Evolutionary conservation across 1,140 invertebrate genomes (phyloP), one percentile per base, ranked within the genome.

Genomic region (Drosophila paulistorum): DNA sequence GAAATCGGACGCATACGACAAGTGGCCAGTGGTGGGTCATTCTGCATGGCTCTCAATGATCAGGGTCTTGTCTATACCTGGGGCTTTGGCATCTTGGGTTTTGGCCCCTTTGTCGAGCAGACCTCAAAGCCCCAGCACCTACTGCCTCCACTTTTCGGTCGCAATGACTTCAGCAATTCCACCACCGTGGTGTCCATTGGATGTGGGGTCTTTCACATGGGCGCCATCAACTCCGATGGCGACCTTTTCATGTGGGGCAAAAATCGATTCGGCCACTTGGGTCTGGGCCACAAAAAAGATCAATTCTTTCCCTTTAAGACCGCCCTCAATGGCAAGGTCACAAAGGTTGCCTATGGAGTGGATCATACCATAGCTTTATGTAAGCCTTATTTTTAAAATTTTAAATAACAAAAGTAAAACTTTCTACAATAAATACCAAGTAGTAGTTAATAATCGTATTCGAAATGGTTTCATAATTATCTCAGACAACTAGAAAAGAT

Each of bases 231-330:
- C 9, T 95, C 95, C 69, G 91, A 92, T 33, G 97, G 97, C 9
- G 96, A 98, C 93, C 91, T 99, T 1, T 99, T 96, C 81, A 96
- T 95, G 84, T 99, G 98, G 98, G 98, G 98, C 6, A 94, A 95
- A 80, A 98, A 99, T 92, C 95, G 95, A 81, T 94, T 94, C 75
- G 96, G 96, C 0, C 96, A 95, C 85, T 92, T 99, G 6, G 98
- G 98, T 0, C 92, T 98, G 48, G 96, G 97, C 0, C 93, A 96
- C 83, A 78, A 85, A 2, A 95, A 96, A 62, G 95, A 98, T 92
- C 97, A 98, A 91, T 96, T 94, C 93, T 99, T 98, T 92, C 98
- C 98, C 23, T 93, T 97, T 5, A 97, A 96, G 94, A 96, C 97
- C 33, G 92, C 95, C 7, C 90, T 98, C 37, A 96, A 96, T 59